These are phyloP conservation scores for Drosophila biarmipes DNA, from an alignment of 1,140 invertebrate species.

Conservation along the genomic window DNA sequence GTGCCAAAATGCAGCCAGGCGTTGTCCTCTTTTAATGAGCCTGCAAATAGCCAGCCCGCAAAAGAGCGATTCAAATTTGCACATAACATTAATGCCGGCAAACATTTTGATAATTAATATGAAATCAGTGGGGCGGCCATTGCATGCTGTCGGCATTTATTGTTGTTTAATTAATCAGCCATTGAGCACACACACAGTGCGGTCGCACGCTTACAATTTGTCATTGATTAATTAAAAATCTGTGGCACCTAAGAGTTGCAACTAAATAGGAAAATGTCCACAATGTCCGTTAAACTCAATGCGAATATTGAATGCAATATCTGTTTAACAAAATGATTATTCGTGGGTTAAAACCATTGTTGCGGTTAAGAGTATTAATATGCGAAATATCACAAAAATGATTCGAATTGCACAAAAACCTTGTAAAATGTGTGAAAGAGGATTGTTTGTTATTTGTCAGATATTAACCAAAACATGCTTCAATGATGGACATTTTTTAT, in stretches of 20 bases:
- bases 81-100: constrained; percentile 48
- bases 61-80: constrained; percentile 32
- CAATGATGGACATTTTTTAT: not conserved
- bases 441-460: constrained; percentile 33
- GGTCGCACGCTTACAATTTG: constrained; percentile 38
- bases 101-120: constrained; percentile 72
- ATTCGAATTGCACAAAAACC: constrained; percentile 2
- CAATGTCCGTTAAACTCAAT: constrained; percentile 17
- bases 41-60: constrained; percentile 43
- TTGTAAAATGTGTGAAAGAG: constrained; percentile 9
- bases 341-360: constrained; percentile 28
- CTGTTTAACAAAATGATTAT: constrained; percentile 32
- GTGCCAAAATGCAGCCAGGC: constrained; percentile 4
- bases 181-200: constrained; percentile 20
- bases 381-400: constrained; percentile 1
- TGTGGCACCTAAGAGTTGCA: constrained; percentile 20
- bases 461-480: constrained; percentile 10
- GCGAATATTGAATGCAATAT: constrained; percentile 27
- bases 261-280: constrained; percentile 21
- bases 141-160: constrained; percentile 46
- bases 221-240: constrained; percentile 74
- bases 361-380: constrained; percentile 12
- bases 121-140: constrained; percentile 48
- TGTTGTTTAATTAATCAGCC: constrained; percentile 73
- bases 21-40: constrained; percentile 56